Evolutionary conservation across 2,888 invertebrate species (phyloP), one percentile per base, ranked within the genome.

Genomic region (Vanessa cardui): DNA sequence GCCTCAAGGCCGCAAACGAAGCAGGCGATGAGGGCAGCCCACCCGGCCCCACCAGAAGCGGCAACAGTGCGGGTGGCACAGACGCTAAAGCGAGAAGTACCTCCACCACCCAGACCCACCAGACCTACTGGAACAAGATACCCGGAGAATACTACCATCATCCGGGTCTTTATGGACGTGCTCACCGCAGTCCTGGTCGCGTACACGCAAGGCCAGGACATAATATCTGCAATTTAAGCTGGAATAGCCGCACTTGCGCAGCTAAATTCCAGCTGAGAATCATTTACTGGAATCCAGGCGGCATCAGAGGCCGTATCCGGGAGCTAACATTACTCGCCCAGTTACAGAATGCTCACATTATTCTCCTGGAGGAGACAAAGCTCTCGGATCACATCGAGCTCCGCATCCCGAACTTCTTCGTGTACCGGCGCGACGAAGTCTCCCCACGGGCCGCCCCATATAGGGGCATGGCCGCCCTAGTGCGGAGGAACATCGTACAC

Each of bases 61-160:
- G 26, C 2, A 5, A 2, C 26, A 3, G 1, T 2, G 5, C 1
- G 26, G 26, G 2, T 26, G 26, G 26, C 26, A 26, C 26, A 26
- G 2, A 0, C 26, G 4, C n/a, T n/a, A n/a, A n/a, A n/a, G n/a
- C n/a, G n/a, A n/a, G n/a, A n/a, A n/a, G n/a, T n/a, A n/a, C n/a
- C n/a, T n/a, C 4, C 3, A 2, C n/a, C 26, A 5, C 26, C 26
- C 4, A 5, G 26, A 26, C 2, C 7, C 2, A 7, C 49, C 9
- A 9, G 0, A 4, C 2, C 12, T 1, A 3, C 46, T 1, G 3
- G 46, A 0, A 16, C n/a, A 6, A 49, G 0, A 0, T 8, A 2
- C 49, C 49, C 9, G 49, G 49, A 49, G 1, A 49, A 20, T 2
- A 49, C 18, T 0, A 8, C 2, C 2, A 20, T 49, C 6, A 20